Evolutionary conservation across 1,140 invertebrate genomes (phyloP), one percentile per base, ranked within the genome.

Genomic region (Ladona fulva): DNA sequence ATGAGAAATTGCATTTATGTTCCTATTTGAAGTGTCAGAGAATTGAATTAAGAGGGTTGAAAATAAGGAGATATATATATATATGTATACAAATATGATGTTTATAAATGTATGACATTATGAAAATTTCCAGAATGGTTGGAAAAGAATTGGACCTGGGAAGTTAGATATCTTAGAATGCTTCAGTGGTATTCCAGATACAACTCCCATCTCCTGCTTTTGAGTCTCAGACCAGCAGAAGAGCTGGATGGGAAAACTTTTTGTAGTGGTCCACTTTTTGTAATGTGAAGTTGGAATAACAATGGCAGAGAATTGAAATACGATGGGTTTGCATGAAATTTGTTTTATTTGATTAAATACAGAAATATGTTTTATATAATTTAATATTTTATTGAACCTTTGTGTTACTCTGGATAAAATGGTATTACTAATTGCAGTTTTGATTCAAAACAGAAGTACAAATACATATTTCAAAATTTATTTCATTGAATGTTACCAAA

Each of bases 401-500:
- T 66, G 52, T 66, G 52, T 66, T 66, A 66, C 52, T 66, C 52
- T 66, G 52, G 52, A 66, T 66, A 66, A 66, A 66, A 66, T 66
- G 52, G 52, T 22, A 66, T 66, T 66, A 22, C 52, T 66, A 66
- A 37, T 37, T 66, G 52, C n/a, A 22, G 52, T 66, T 22, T 66
- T 66, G 52, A 66, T 66, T 22, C 52, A 66, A 66, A 66, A 66
- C 52, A 66, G 52, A 66, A 66, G 52, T 66, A 66, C 52, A 66
- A 66, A 66, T 66, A 66, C 52, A 66, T 66, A 66, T 66, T 66
- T 66, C 52, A 66, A 66, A 66, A 66, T 66, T 66, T 66, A 66
- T 66, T 66, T 66, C 52, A 66, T 19, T 66, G 52, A 66, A 22
- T 66, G 52, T 66, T 66, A 66, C 52, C 52, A 66, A 66, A 66